phyloP scores from a whole-genome alignment of 2,113 vertebrate genomes.

The Takifugu bimaculatus region DNA sequence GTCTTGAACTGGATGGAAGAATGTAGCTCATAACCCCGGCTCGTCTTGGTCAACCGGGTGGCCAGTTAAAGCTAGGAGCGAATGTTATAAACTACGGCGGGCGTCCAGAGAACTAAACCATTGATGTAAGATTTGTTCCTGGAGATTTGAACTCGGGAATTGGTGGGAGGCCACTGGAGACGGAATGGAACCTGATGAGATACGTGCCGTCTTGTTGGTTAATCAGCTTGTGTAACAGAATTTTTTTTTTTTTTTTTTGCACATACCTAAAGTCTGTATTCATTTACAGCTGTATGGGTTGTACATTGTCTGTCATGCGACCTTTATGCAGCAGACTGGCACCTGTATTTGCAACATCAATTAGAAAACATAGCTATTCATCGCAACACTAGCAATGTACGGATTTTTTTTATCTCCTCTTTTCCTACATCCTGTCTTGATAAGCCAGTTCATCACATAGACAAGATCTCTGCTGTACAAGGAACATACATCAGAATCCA shows the following conservation, averaged over 20 bases:
- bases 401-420: too few relatives aligned
- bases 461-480: not conserved
- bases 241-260: too few relatives aligned
- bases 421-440: not conserved
- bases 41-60: conserved; percentile 17
- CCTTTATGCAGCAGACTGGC: too few relatives aligned
- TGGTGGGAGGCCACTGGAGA: too few relatives aligned
- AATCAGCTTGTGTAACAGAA: too few relatives aligned
- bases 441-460: conserved; percentile 1
- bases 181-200: not conserved
- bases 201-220: not conserved
- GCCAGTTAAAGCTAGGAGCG: not conserved
- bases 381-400: too few relatives aligned
- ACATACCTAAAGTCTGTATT: too few relatives aligned
- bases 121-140: not conserved
- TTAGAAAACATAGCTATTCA: too few relatives aligned
- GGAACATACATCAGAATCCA: conserved; percentile 1
- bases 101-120: not conserved
- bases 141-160: not conserved
- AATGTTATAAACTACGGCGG: not conserved
- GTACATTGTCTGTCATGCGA: too few relatives aligned
- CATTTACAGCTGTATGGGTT: too few relatives aligned
- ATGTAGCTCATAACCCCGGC: conserved; percentile 23
- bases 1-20: conserved; percentile 15
- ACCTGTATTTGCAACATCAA: too few relatives aligned